A percentile compares a stretch with the other conserved stretches of the same genome.
Conservation (phyloP, 2,113 vertebrate species). For the Tragelaphus buxtoni region DNA sequence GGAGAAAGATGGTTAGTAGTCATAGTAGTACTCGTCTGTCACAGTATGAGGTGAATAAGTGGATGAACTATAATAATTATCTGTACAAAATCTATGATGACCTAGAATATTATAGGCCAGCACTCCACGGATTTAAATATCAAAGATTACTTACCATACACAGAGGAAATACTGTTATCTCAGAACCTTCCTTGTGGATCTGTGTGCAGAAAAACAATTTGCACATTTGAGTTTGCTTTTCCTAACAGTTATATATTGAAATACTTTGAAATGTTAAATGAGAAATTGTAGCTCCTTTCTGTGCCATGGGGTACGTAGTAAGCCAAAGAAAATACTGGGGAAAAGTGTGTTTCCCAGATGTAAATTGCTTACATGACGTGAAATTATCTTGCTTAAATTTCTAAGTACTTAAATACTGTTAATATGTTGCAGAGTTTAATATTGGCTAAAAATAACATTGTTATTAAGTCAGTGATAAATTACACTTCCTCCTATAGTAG, state of each 20-base stretch:
- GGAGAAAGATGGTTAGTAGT: not conserved
- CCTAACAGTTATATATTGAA: not conserved
- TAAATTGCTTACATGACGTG: not conserved
- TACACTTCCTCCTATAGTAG: not conserved
- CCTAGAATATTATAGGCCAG: not conserved
- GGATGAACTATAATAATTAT: conserved; percentile 11
- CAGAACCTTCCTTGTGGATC: not conserved
- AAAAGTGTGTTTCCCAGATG: not conserved
- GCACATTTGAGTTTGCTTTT: not conserved
- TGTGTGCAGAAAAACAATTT: not conserved
- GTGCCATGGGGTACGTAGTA: not conserved
- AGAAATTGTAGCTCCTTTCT: not conserved
- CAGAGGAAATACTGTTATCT: not conserved
- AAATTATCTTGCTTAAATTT: conserved; percentile 3
- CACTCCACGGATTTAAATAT: not conserved
- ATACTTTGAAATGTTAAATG: not conserved
- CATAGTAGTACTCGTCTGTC: not conserved
- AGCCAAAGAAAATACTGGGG: not conserved
- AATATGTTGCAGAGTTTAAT: not conserved
- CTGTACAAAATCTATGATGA: not conserved
- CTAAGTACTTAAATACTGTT: not conserved
- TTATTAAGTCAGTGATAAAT: not conserved
- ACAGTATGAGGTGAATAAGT: not conserved
- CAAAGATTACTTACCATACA: not conserved
- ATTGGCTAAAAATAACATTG: not conserved